phyloP scores from a whole-genome alignment of 2,888 invertebrate genomes.

The Agrypnus murinus region DNA sequence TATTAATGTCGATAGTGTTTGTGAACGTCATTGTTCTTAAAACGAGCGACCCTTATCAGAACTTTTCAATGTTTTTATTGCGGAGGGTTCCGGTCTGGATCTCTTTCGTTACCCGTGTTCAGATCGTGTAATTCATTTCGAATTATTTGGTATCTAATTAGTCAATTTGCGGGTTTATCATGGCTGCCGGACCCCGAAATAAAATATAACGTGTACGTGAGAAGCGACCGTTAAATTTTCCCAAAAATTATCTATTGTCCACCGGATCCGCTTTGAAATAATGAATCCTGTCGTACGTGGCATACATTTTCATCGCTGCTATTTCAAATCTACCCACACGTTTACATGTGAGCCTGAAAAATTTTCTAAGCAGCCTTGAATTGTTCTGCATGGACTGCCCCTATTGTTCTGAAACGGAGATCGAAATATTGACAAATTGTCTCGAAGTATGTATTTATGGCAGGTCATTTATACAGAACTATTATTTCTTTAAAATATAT shows the following conservation, averaged over 20 bases:
- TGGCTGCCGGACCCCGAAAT: constrained; percentile 23
- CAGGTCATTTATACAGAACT: neutral
- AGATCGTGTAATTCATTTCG: constrained; percentile 42
- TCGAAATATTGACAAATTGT: constrained; percentile 29
- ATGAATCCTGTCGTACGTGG: constrained; percentile 31
- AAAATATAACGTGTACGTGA: constrained; percentile 28
- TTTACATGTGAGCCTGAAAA: neutral
- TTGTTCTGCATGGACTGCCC: neutral
- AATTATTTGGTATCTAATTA: constrained; percentile 64
- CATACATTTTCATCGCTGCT: constrained; percentile 8
- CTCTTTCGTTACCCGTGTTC: constrained; percentile 29
- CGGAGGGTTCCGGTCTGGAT: constrained; percentile 57
- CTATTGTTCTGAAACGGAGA: constrained; percentile 13
- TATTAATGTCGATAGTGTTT: constrained; percentile 68
- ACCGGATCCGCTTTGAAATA: constrained; percentile 10
- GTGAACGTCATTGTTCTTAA: constrained; percentile 68
- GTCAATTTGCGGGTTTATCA: constrained; percentile 58
- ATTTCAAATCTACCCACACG: constrained; percentile 1
- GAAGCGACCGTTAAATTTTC: constrained; percentile 19
- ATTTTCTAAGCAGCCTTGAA: constrained; percentile 1
- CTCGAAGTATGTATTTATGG: constrained; percentile 13
- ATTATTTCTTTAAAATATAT: too few species aligned
- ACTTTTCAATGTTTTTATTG: constrained; percentile 68
- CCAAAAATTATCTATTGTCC: constrained; percentile 28
- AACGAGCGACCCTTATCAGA: constrained; percentile 68